These are phyloP conservation scores for Odontomyia ornata DNA, from an alignment of 2,888 invertebrate genomes.

Conservation along the genomic window DNA sequence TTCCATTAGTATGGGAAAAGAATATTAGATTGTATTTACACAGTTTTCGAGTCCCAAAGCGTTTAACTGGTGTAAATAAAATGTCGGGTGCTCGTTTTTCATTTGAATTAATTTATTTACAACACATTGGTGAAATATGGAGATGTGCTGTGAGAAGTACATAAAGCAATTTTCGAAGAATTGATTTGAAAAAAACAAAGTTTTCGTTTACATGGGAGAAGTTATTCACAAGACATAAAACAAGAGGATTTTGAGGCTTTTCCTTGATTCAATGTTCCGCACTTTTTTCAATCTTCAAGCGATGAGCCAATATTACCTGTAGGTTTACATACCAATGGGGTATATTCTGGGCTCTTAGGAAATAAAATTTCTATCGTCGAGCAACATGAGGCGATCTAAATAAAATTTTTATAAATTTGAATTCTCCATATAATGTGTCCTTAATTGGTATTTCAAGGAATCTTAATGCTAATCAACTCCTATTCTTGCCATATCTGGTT, in stretches of 20 bases:
- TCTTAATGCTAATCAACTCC: no score
- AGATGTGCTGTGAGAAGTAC: background rate
- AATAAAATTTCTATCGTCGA: background rate
- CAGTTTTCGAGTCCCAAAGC: conserved; percentile 29
- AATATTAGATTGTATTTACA: conserved; percentile 48
- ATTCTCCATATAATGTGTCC: no score
- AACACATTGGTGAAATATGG: background rate
- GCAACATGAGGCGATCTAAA: conserved; percentile 30
- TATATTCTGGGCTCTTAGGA: background rate
- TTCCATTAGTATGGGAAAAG: conserved; percentile 48
- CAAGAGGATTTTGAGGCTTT: background rate
- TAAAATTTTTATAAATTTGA: conserved; percentile 2
- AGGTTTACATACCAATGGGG: conserved; percentile 32
- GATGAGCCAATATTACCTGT: background rate
- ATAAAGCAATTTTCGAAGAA: background rate
- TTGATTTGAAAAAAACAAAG: background rate
- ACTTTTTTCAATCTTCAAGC: background rate
- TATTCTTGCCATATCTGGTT: no score
- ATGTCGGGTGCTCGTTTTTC: background rate
- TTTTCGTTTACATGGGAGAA: background rate
- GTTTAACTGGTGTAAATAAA: conserved; percentile 9
- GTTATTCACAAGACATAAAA: conserved; percentile 6
- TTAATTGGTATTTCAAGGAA: no score
- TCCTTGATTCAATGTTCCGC: background rate
- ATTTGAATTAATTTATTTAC: conserved; percentile 7